Base-by-base conservation (phyloP, 1,140 invertebrate species). In the Cotesia vestalis region DNA sequence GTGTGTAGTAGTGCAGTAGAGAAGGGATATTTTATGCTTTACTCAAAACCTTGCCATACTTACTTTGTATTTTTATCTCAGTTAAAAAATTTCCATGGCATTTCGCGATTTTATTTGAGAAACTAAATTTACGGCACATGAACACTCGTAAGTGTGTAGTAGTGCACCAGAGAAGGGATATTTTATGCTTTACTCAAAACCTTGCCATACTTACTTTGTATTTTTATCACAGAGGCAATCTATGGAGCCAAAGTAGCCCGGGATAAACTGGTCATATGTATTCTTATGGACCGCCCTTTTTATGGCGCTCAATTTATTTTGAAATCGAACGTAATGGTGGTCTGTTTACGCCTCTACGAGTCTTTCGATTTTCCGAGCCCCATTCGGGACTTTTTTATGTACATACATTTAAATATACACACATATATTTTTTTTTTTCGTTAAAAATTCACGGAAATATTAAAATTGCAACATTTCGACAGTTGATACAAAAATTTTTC, bases 251-350 rank as follows among this genome's bases (percentile, higher is more conserved):
- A 55, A 17, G 53, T 14, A 55, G 53, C 17, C 66, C 52, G n/a
- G 66, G 70, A 72, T 72, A 83, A 84, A 79, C 80, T 71, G 81
- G 82, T 83, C 82, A 77, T 85, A 80, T 84, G 83, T 84, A 85
- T 85, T 82, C 82, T 79, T 80, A 83, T 81, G 80, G 79, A 82
- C 80, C 78, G 76, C 78, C 81, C 81, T 84, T 82, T 85, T 86
- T 86, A 86, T 84, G 83, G 81, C 78, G 75, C 78, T 79, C 82
- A 84, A 86, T 86, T 86, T 85, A 85, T 86, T 85, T 84, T 64
- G 72, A 82, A 85, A 85, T 85, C 83, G 83, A 84, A 86, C 81
- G 83, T 86, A 84, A 84, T 85, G 83, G 83, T 80, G 78, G 78
- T 77, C 78, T 78, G 80, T 84, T 86, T 83, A 84, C 79, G 79